These are phyloP conservation scores for Brachionichthys hirsutus DNA, from an alignment of 2,113 vertebrate species.

Conservation along the genomic window DNA sequence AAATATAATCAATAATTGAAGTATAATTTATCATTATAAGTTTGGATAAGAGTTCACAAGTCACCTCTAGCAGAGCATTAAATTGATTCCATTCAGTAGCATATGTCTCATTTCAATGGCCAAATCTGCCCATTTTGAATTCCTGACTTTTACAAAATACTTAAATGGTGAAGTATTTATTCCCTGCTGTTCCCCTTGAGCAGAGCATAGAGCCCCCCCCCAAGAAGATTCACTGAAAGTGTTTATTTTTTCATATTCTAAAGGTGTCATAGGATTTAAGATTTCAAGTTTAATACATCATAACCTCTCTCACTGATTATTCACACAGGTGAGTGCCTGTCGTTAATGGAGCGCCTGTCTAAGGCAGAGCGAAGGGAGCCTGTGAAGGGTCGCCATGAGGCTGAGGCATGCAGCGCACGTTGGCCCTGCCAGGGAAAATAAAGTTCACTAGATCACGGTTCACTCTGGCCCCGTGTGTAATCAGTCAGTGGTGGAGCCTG, in stretches of 20 bases:
- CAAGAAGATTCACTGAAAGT: conserved; percentile 42
- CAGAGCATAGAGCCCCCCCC: conserved; percentile 1
- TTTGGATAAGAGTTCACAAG: too few species aligned
- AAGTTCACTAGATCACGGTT: conserved; percentile 80
- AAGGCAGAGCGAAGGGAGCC: conserved; percentile 10
- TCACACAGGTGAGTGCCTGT: conserved; percentile 30
- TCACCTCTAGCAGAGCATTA: too few species aligned
- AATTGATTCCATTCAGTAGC: too few species aligned
- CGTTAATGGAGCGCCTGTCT: conserved; percentile 60
- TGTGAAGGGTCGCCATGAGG: conserved; percentile 36
- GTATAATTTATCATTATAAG: too few species aligned
- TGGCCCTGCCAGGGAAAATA: conserved; percentile 76
- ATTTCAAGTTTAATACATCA: conserved; percentile 66
- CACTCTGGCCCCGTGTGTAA: conserved; percentile 71
- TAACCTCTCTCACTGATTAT: conserved; percentile 51
- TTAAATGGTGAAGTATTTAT: neutral
- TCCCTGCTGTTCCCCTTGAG: conserved; percentile 10
- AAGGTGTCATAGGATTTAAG: conserved; percentile 59
- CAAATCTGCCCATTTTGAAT: neutral
- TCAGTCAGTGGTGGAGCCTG: conserved; percentile 74
- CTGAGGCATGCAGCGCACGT: conserved; percentile 70
- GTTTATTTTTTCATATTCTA: conserved; percentile 63
- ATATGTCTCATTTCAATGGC: too few species aligned
- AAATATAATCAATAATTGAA: too few species aligned
- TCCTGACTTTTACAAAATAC: neutral